Conservation (phyloP, 2,888 invertebrate species). For the Eristalis arbustorum region DNA sequence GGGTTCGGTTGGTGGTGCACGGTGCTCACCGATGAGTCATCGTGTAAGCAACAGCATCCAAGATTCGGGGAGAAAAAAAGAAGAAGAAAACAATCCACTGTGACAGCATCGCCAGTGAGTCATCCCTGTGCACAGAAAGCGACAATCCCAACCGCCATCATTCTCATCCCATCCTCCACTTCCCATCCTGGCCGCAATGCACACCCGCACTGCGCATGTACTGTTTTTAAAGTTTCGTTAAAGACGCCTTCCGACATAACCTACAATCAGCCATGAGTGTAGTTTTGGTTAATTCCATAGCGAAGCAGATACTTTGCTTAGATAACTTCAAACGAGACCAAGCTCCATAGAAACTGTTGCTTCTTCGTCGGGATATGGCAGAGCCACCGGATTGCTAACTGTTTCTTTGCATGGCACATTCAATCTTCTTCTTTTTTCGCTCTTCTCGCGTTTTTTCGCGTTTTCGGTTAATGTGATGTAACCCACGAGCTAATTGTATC, state of each 20-base stretch:
- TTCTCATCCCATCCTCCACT: conserved; percentile 22
- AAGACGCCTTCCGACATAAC: conserved; percentile 40
- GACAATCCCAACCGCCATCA: not conserved
- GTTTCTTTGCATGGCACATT: conserved; percentile 36
- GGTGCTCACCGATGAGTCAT: conserved; percentile 47
- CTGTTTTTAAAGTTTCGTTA: conserved; percentile 40
- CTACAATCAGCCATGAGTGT: conserved; percentile 27
- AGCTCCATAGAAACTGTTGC: conserved; percentile 41
- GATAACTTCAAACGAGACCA: conserved; percentile 7
- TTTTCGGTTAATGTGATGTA: conserved; percentile 39
- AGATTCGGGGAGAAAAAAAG: not conserved
- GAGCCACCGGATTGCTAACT: conserved; percentile 23
- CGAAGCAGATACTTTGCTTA: conserved; percentile 57
- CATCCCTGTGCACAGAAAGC: conserved; percentile 12
- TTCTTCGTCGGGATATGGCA: conserved; percentile 32
- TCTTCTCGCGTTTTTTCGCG: not conserved
- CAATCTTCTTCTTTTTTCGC: not conserved
- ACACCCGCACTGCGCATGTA: conserved; percentile 47
- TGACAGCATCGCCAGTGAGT: conserved; percentile 62
- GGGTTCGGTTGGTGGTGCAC: conserved; percentile 9
- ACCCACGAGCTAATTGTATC: conserved; percentile 40
- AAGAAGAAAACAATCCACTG: conserved; percentile 1
- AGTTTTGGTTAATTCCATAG: conserved; percentile 37
- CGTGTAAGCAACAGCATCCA: conserved; percentile 65
- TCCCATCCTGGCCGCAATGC: conserved; percentile 27